Conservation (phyloP, 2,797 vertebrate genomes). For the Brachyalestes nurse region DNA sequence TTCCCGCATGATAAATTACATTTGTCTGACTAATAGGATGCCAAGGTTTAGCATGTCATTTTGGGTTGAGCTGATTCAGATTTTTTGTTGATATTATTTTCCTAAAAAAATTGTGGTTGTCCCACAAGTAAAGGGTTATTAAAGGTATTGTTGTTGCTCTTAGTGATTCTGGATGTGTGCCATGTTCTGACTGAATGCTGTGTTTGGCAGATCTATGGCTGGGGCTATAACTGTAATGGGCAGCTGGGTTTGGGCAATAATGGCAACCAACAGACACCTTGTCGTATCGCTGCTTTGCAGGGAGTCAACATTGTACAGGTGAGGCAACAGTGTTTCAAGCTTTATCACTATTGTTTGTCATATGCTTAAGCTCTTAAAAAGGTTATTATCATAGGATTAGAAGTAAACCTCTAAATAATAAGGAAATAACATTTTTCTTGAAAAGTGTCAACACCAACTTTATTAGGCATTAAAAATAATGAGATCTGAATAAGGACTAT, state of each 20-base stretch:
- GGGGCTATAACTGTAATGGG: slow-evolving; percentile 98
- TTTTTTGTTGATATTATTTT: neutral
- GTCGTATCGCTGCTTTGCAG: slow-evolving; percentile 91
- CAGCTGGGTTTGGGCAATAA: slow-evolving; percentile 95
- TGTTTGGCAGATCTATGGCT: slow-evolving; percentile 88
- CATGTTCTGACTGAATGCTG: slow-evolving; percentile 28
- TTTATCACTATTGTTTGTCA: neutral
- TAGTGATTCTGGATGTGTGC: neutral
- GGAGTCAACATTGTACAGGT: slow-evolving; percentile 91
- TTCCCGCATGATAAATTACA: neutral
- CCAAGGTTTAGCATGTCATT: neutral
- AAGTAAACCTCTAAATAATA: neutral
- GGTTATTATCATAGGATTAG: neutral
- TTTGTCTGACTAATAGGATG: neutral
- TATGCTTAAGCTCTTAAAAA: neutral
- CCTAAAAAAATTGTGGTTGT: neutral
- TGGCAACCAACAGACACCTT: slow-evolving; percentile 94
- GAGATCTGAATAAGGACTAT: neutral
- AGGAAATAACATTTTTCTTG: neutral
- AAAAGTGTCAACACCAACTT: neutral
- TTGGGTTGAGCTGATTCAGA: no score
- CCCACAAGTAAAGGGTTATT: neutral
- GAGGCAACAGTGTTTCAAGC: slow-evolving; percentile 52
- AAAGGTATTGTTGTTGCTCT: neutral
- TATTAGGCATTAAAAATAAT: neutral